These are phyloP conservation scores for Adelphocoris suturalis DNA, from an alignment of 2,888 invertebrate genomes.

Conservation along the genomic window DNA sequence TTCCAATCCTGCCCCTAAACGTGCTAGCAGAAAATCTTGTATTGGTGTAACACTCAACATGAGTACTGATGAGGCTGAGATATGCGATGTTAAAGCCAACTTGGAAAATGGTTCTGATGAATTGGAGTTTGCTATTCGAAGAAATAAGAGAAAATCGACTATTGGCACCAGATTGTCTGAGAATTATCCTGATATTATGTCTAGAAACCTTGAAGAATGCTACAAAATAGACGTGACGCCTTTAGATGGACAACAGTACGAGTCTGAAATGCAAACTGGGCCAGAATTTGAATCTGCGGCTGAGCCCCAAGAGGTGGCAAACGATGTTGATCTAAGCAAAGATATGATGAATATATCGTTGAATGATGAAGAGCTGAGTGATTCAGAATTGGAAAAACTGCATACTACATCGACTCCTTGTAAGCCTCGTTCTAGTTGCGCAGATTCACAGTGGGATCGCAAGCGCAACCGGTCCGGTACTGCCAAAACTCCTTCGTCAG, in stretches of 20 bases:
- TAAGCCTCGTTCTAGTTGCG: neutral
- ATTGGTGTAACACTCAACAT: neutral
- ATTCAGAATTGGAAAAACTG: neutral
- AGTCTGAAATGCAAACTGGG: neutral
- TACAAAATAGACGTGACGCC: neutral
- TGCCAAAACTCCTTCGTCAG: neutral
- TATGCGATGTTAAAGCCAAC: neutral
- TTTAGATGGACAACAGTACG: neutral
- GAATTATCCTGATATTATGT: neutral
- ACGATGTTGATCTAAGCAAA: constrained; percentile 21
- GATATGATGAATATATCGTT: constrained; percentile 31
- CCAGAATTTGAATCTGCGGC: neutral
- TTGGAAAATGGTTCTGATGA: neutral
- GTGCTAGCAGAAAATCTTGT: constrained; percentile 42
- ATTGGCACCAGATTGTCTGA: neutral
- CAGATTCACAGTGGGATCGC: neutral
- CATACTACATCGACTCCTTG: neutral
- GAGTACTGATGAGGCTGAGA: neutral
- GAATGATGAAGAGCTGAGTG: constrained; percentile 7
- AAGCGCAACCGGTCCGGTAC: neutral
- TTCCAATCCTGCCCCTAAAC: neutral
- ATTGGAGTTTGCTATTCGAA: constrained; percentile 31
- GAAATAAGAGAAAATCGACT: constrained; percentile 25
- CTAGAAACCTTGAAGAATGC: neutral
- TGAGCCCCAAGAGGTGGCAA: neutral